phyloP scores from a whole-genome alignment of 2,113 vertebrate genomes.

The Ranitomeya variabilis region DNA sequence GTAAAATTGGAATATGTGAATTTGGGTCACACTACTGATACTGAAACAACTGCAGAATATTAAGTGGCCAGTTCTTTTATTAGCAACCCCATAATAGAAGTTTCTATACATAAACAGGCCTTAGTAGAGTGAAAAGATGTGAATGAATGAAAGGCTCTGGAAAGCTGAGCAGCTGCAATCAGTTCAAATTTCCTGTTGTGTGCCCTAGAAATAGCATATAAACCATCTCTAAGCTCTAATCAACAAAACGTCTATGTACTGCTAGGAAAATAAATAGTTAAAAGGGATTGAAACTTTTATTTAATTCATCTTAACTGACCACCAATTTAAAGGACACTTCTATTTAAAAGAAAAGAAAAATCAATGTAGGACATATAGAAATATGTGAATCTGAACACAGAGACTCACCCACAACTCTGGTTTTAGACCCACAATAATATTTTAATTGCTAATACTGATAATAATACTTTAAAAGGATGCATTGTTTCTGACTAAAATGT shows the following conservation, averaged over 20 bases:
- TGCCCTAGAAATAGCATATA: not conserved
- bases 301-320: not conserved
- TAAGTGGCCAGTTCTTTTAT: conserved; percentile 13
- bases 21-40: conserved; percentile 8
- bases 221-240: not conserved
- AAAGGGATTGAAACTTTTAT: not conserved
- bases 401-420: no score
- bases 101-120: conserved; percentile 15
- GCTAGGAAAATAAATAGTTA: not conserved
- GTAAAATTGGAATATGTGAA: conserved; percentile 7
- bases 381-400: no score
- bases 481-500: no score
- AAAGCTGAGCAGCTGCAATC: conserved; percentile 21
- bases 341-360: no score
- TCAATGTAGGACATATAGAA: no score
- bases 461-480: no score
- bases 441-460: no score
- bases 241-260: not conserved
- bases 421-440: no score
- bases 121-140: conserved; percentile 6
- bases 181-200: not conserved
- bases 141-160: conserved; percentile 9
- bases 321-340: no score
- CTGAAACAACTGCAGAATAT: conserved; percentile 25
- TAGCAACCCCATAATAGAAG: not conserved